Evolutionary conservation across 1,140 invertebrate species (phyloP).

Genomic region (Melitaea cinxia): DNA sequence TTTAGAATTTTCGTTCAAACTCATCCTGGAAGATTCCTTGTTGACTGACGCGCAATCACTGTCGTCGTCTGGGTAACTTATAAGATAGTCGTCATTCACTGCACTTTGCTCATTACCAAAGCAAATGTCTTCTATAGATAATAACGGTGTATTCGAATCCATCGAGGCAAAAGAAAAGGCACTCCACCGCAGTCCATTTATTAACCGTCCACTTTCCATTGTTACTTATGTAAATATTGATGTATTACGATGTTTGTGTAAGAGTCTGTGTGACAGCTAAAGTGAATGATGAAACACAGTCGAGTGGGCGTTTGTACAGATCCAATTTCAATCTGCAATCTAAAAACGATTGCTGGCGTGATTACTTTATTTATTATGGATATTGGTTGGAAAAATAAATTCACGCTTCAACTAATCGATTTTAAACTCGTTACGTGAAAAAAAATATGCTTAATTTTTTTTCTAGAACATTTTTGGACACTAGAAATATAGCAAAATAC

Average conservation of each 20-base stretch:
- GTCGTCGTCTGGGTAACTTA: conserved; percentile 59
- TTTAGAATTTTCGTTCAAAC: conserved; percentile 48
- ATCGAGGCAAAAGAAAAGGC: conserved; percentile 49
- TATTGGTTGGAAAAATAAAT: conserved; percentile 10
- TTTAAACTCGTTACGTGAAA: background rate
- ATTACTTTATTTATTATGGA: conserved; percentile 22
- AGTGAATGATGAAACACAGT: conserved; percentile 47
- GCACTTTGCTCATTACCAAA: conserved; percentile 43
- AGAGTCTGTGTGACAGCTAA: conserved; percentile 37
- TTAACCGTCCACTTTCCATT: conserved; percentile 66
- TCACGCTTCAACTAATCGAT: background rate
- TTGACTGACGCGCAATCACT: conserved; percentile 44
- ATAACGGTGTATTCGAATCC: conserved; percentile 46
- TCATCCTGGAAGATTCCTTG: conserved; percentile 32
- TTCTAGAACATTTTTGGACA: no score
- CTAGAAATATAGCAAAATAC: no score
- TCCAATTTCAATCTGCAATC: conserved; percentile 55
- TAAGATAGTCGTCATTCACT: conserved; percentile 55
- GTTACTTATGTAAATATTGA: conserved; percentile 43
- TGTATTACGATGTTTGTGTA: conserved; percentile 42
- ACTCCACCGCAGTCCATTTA: conserved; percentile 57
- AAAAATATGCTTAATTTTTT: no score
- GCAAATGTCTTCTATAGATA: conserved; percentile 47
- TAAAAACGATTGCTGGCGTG: conserved; percentile 32
- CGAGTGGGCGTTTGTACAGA: conserved; percentile 53